These are phyloP conservation scores for Chaetura pelagica DNA, from an alignment of 2,113 vertebrate species.

Conservation along the genomic window DNA sequence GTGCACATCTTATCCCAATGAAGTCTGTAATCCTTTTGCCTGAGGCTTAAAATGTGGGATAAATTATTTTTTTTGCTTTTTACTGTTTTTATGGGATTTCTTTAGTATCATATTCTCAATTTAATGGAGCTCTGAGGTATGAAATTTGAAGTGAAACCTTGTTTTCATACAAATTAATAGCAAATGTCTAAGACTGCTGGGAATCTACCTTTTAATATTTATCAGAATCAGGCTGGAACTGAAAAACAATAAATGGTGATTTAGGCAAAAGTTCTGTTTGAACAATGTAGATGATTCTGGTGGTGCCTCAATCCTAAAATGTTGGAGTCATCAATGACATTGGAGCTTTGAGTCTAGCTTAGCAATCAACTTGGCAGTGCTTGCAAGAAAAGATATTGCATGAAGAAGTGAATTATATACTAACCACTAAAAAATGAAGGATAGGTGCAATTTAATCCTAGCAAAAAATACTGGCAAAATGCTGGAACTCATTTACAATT, in stretches of 20 bases:
- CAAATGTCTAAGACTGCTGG: background rate
- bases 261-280: background rate
- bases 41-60: background rate
- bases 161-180: background rate
- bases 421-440: background rate
- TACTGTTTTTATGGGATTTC: background rate
- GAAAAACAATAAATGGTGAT: background rate
- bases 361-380: background rate
- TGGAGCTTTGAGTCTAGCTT: background rate
- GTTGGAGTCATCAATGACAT: background rate
- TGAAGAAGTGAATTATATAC: background rate
- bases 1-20: background rate
- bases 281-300: background rate
- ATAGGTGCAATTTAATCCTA: background rate
- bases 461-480: background rate
- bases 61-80: background rate
- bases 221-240: background rate
- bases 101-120: background rate
- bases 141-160: background rate
- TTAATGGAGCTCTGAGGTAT: background rate
- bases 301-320: background rate
- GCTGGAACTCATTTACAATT: background rate
- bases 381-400: background rate
- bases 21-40: background rate
- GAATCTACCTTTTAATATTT: background rate